phyloP scores from a whole-genome alignment of 2,113 vertebrate species.

The Poecile atricapillus region DNA sequence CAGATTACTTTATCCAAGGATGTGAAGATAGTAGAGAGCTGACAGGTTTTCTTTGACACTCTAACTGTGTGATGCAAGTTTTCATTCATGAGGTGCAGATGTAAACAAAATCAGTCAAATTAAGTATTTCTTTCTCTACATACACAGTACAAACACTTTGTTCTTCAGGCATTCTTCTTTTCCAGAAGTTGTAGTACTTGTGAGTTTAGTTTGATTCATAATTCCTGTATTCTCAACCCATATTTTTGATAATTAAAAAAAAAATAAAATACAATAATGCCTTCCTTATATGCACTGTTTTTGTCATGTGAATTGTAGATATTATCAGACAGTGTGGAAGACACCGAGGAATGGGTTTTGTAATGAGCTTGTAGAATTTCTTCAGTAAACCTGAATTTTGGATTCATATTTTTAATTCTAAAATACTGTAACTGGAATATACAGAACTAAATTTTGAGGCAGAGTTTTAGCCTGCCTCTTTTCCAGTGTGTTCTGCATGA shows the following conservation, averaged over 20 bases:
- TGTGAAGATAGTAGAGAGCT: not conserved
- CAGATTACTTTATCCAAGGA: not conserved
- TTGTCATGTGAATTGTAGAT: not conserved
- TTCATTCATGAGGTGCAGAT: not conserved
- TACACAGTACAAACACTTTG: not conserved
- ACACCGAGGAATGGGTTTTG: not conserved
- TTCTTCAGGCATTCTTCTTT: not conserved
- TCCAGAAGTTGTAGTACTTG: not conserved
- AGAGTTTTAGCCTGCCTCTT: not conserved
- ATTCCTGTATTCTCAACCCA: not conserved
- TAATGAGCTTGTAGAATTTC: not conserved
- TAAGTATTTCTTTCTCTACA: not conserved
- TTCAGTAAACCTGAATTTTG: not conserved
- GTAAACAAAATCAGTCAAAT: not conserved
- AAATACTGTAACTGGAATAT: not conserved
- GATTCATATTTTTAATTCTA: not conserved
- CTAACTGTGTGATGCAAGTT: not conserved
- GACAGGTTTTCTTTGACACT: not conserved
- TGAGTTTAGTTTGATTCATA: not conserved
- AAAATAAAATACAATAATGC: not conserved
- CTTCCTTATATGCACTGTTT: not conserved
- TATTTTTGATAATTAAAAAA: not conserved
- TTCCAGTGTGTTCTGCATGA: not conserved
- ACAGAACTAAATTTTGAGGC: not conserved
- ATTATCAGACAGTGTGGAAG: not conserved